Conservation (phyloP, 2,797 vertebrate genomes). For the Telmatherina bonti region DNA sequence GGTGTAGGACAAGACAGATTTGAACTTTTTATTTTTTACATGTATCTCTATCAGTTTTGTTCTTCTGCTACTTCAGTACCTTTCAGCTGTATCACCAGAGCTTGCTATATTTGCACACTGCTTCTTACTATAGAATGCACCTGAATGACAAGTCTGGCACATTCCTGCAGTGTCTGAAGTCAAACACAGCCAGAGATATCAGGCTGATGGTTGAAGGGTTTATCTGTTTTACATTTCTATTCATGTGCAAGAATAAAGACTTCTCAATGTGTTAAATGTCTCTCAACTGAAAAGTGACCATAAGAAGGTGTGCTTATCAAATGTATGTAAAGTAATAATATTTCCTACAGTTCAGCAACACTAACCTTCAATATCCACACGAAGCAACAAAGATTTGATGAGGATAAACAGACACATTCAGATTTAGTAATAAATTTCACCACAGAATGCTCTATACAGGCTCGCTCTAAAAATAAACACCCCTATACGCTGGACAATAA, state of each 20-base stretch:
- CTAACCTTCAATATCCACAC: background rate
- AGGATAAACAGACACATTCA: background rate
- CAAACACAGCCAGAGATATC: background rate
- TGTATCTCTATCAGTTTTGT: background rate
- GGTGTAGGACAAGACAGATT: background rate
- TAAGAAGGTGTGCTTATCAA: background rate
- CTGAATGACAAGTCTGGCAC: background rate
- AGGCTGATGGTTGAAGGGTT: background rate
- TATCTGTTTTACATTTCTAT: too few relatives aligned
- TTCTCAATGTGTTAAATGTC: background rate
- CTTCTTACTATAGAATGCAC: background rate
- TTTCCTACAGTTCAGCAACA: too few relatives aligned
- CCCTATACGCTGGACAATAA: slow-evolving; percentile 36
- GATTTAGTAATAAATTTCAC: background rate
- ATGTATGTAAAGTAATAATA: background rate
- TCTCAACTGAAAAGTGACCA: background rate
- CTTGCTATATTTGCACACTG: background rate
- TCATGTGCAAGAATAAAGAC: background rate
- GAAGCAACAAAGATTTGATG: background rate
- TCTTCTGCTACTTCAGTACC: background rate
- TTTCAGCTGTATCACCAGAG: background rate
- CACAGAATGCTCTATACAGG: background rate
- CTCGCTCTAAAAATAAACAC: slow-evolving; percentile 22
- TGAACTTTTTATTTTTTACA: background rate
- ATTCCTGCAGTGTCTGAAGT: background rate